Evolutionary conservation across 2,888 invertebrate genomes (phyloP).

Genomic region (Drosophila birchii): DNA sequence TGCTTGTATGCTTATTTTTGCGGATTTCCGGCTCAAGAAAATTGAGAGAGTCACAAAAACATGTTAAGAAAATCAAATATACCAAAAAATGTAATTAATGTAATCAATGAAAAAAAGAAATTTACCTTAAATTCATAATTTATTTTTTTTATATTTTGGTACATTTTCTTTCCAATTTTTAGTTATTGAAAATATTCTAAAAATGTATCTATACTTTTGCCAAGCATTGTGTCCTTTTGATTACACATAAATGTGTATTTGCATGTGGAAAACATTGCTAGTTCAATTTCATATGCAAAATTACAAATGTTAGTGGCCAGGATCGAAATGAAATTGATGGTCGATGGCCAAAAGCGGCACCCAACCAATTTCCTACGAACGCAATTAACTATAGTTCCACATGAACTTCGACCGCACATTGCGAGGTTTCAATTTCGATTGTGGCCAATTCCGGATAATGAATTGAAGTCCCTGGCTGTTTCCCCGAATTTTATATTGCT

Average conservation of each 20-base stretch:
- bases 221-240: neutral
- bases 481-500: neutral
- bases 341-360: slow-evolving; percentile 4
- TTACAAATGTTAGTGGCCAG: slow-evolving; percentile 22
- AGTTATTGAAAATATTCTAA: too few relatives aligned
- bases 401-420: slow-evolving; percentile 29
- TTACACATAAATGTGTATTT: slow-evolving; percentile 20
- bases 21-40: slow-evolving; percentile 38
- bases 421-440: slow-evolving; percentile 33
- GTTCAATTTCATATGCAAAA: slow-evolving; percentile 31
- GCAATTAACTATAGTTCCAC: slow-evolving; percentile 35
- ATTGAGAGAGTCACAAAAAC: neutral
- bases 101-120: neutral
- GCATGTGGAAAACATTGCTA: slow-evolving; percentile 34
- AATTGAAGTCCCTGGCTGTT: neutral
- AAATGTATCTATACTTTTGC: neutral
- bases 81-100: neutral
- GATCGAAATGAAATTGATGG: slow-evolving; percentile 6
- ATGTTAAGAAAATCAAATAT: neutral
- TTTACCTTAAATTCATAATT: neutral
- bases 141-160: neutral
- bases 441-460: slow-evolving; percentile 12
- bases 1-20: slow-evolving; percentile 12
- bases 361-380: slow-evolving; percentile 27
- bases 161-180: neutral